These are phyloP conservation scores for Gasteruption jaculator DNA, from an alignment of 2,888 invertebrate species.

Conservation along the genomic window DNA sequence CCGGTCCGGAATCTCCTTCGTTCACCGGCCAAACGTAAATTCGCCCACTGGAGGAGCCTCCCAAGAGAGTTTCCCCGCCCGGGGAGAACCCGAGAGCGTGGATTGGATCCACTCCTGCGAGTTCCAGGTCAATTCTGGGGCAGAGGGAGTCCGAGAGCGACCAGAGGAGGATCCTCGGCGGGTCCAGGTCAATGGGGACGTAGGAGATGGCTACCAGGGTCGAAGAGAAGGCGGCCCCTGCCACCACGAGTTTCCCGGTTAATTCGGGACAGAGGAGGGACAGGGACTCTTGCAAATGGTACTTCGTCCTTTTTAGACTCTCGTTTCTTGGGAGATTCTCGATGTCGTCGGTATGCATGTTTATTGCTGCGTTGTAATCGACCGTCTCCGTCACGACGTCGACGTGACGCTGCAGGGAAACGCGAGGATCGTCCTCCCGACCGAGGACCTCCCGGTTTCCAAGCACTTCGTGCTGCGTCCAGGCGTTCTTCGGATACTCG, in stretches of 20 bases:
- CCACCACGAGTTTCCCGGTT: too few species aligned
- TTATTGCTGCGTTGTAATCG: slow-evolving; percentile 37
- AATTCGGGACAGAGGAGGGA: too few species aligned
- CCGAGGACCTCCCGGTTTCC: not conserved
- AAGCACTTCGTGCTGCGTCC: slow-evolving; percentile 48
- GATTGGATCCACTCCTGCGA: slow-evolving; percentile 37
- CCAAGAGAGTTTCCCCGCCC: slow-evolving; percentile 37
- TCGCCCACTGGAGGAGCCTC: slow-evolving; percentile 45
- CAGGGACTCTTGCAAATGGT: too few species aligned
- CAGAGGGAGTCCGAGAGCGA: slow-evolving; percentile 29
- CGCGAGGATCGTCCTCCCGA: too few species aligned
- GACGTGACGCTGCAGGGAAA: too few species aligned
- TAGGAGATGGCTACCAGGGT: slow-evolving; percentile 32
- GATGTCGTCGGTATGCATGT: slow-evolving; percentile 39
- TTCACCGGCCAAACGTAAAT: slow-evolving; percentile 41
- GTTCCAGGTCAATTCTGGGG: slow-evolving; percentile 36
- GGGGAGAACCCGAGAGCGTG: slow-evolving; percentile 45
- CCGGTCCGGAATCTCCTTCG: slow-evolving; percentile 25
- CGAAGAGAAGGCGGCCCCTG: not conserved
- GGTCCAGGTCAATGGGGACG: slow-evolving; percentile 12
- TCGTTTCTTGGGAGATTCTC: slow-evolving; percentile 21
- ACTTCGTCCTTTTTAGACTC: too few species aligned
- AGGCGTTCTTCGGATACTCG: slow-evolving; percentile 41
- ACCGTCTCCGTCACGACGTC: slow-evolving; percentile 29
- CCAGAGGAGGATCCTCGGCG: slow-evolving; percentile 33